Conservation (phyloP, 1,140 invertebrate genomes). For the Drosophila murphyi region DNA sequence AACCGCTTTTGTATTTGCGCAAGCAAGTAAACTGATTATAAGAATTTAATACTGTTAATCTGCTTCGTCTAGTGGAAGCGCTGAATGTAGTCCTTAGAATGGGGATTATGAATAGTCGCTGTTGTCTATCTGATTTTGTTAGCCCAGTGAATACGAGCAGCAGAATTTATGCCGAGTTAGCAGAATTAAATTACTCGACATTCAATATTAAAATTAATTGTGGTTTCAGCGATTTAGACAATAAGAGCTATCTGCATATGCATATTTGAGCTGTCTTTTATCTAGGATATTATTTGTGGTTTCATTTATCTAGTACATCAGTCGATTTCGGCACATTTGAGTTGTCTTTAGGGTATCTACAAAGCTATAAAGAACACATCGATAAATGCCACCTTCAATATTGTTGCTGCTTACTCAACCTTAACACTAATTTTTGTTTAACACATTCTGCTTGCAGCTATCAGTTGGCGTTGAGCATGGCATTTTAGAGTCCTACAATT, state of each 20-base stretch:
- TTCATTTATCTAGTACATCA: too few relatives aligned
- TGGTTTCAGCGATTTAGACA: too few relatives aligned
- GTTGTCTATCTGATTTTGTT: neutral
- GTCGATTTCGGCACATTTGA: too few relatives aligned
- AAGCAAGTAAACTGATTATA: slow-evolving; percentile 81
- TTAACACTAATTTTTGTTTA: neutral
- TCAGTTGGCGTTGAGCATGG: slow-evolving; percentile 88
- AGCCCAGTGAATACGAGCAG: neutral
- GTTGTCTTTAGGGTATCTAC: too few relatives aligned
- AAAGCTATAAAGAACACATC: neutral
- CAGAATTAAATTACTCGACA: too few relatives aligned
- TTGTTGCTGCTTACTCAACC: neutral
- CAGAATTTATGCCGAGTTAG: neutral
- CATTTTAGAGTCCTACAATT: slow-evolving; percentile 87
- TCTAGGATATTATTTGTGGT: too few relatives aligned
- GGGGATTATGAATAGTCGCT: neutral
- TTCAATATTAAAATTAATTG: too few relatives aligned
- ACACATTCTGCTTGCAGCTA: slow-evolving; percentile 85
- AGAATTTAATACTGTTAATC: slow-evolving; percentile 81
- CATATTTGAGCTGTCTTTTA: too few relatives aligned
- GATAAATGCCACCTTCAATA: neutral
- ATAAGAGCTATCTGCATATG: too few relatives aligned
- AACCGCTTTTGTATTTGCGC: slow-evolving; percentile 67
- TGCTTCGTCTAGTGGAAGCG: slow-evolving; percentile 77
- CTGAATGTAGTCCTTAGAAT: slow-evolving; percentile 68